These are phyloP conservation scores for Cremastinae sp. DNA, from an alignment of 2,888 invertebrate species.

Conservation along the genomic window DNA sequence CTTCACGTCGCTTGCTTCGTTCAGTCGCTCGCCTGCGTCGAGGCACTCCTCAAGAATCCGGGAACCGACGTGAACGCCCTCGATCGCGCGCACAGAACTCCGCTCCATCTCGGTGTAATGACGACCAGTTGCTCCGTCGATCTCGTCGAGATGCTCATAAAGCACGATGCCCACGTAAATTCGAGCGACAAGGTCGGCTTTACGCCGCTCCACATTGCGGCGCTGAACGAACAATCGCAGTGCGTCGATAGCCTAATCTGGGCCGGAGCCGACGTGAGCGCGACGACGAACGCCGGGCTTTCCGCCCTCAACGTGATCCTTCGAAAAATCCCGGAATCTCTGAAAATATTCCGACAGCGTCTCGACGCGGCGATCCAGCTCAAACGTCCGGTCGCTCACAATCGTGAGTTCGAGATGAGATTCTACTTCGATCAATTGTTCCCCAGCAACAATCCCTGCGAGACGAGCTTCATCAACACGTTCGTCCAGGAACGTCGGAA, in stretches of 20 bases:
- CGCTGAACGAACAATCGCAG: constrained; percentile 80
- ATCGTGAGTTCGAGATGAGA: constrained; percentile 78
- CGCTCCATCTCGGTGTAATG: constrained; percentile 80
- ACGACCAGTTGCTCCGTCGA: constrained; percentile 75
- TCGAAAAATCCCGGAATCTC: constrained; percentile 80
- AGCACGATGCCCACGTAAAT: constrained; percentile 76
- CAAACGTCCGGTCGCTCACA: constrained; percentile 74
- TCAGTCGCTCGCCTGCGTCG: constrained; percentile 75
- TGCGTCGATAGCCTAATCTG: constrained; percentile 80
- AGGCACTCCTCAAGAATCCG: constrained; percentile 72
- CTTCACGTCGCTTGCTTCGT: constrained; percentile 81
- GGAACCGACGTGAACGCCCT: constrained; percentile 78
- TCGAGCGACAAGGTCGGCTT: constrained; percentile 78
- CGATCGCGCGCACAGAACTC: constrained; percentile 78
- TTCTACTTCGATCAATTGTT: constrained; percentile 78
- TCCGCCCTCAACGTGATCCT: constrained; percentile 80
- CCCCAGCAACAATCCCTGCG: constrained; percentile 77
- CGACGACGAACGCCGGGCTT: constrained; percentile 79
- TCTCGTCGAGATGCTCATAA: constrained; percentile 74
- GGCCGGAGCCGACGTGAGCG: constrained; percentile 81
- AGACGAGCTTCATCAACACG: constrained; percentile 80
- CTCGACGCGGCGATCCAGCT: constrained; percentile 78
- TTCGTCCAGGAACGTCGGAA: constrained; percentile 81
- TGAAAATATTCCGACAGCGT: constrained; percentile 79
- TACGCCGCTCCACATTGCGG: constrained; percentile 81